These are phyloP conservation scores for Drosophila tripunctata DNA, from an alignment of 2,888 invertebrate species.

Conservation along the genomic window DNA sequence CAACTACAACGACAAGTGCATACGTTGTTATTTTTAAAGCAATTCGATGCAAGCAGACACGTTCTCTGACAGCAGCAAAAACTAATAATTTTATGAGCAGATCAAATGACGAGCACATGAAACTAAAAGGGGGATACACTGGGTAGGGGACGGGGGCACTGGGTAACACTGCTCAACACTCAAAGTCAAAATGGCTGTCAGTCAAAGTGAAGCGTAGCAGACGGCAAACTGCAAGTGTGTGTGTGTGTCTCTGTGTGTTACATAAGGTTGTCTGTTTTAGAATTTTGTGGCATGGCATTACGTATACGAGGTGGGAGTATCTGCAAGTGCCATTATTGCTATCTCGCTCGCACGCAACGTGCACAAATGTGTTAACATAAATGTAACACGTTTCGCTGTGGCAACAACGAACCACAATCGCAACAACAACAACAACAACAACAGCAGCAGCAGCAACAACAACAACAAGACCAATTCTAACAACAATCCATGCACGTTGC, in stretches of 20 bases:
- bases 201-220: slow-evolving; percentile 69
- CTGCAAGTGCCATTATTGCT: slow-evolving; percentile 38
- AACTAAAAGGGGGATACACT: background rate
- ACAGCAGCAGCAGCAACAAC: slow-evolving; percentile 42
- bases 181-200: slow-evolving; percentile 72
- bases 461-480: slow-evolving; percentile 26
- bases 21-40: slow-evolving; percentile 58
- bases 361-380: slow-evolving; percentile 76
- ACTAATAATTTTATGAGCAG: slow-evolving; percentile 72
- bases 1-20: slow-evolving; percentile 38
- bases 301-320: slow-evolving; percentile 12
- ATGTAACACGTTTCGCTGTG: slow-evolving; percentile 76
- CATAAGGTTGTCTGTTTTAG: slow-evolving; percentile 62
- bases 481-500: slow-evolving; percentile 51
- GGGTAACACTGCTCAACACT: slow-evolving; percentile 16
- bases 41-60: slow-evolving; percentile 59
- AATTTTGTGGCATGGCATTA: slow-evolving; percentile 60
- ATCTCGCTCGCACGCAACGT: slow-evolving; percentile 55
- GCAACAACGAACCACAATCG: slow-evolving; percentile 44
- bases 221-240: slow-evolving; percentile 7
- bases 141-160: background rate
- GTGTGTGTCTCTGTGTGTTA: slow-evolving; percentile 32
- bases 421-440: slow-evolving; percentile 33
- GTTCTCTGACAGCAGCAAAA: slow-evolving; percentile 35
- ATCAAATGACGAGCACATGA: slow-evolving; percentile 59